Base-by-base conservation (phyloP, 2,888 invertebrate genomes). In the Apotomis betuletana region DNA sequence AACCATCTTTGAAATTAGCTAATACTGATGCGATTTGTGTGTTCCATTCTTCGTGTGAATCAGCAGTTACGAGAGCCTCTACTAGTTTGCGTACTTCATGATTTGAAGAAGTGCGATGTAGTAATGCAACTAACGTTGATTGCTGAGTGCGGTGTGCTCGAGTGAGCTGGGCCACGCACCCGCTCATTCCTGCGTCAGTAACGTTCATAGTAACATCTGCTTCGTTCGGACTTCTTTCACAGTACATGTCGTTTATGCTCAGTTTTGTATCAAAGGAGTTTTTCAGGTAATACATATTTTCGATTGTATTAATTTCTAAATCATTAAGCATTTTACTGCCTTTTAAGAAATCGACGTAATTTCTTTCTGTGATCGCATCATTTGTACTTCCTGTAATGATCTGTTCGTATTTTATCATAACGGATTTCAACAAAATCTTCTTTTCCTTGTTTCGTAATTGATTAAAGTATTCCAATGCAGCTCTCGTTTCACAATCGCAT, bases 281-380 rank as follows among this genome's bases (percentile, higher is more conserved):
- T 78, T 92, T 93, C 44, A 91, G 85, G 75, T 91, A 85, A 76
- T 92, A 92, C 73, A 92, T 77, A 67, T 85, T 88, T 82, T 91
- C 88, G 74, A 92, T 77, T 73, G 85, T 81, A 61, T 76, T 81
- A 10, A 89, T 83, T 79, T 90, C 83, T 74, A 81, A 81, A 41
- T 82, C 77, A 77, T 83, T 81, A 46, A 92, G 74, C 61, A 85
- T 78, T 64, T 84, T 78, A 13, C 89, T 88, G 6, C 91, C 91
- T 77, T 92, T 93, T 51, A 94, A 79, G 71, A 94, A 94, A 79
- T 94, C 94, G 59, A 93, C 83, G 74, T 91, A 93, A 77, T 91
- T 93, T 77, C 87, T 86, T 84, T 93, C 92, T 61, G 88, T 77
- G 15, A 75, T 76, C 15, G 81, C 77, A 77, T 86, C 81, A 72